phyloP scores from a whole-genome alignment of 2,888 invertebrate species.

The Diogma glabrata region DNA sequence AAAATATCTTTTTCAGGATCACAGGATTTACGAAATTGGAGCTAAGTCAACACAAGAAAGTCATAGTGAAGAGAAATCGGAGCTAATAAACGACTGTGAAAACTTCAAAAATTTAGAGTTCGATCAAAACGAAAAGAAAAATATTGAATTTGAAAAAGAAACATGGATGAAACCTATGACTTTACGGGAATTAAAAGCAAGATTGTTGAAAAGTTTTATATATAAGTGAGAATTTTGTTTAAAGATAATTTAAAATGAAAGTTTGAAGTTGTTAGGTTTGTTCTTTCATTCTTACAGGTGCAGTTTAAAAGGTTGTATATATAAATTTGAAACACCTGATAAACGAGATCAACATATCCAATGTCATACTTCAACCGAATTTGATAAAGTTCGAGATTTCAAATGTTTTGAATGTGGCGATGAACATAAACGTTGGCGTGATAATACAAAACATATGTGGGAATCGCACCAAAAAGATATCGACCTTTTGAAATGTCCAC shows the following conservation, averaged over 20 bases:
- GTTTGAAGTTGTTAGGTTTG: too few species aligned
- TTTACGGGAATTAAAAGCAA: slow-evolving; percentile 16
- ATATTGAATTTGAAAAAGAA: slow-evolving; percentile 8
- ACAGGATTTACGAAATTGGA: slow-evolving; percentile 23
- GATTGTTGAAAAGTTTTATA: slow-evolving; percentile 13
- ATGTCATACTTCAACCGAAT: slow-evolving; percentile 36
- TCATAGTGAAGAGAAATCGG: slow-evolving; percentile 17
- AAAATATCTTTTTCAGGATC: too few species aligned
- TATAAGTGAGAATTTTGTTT: too few species aligned
- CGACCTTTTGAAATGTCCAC: slow-evolving; percentile 45
- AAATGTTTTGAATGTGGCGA: slow-evolving; percentile 43
- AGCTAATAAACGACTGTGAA: slow-evolving; percentile 9
- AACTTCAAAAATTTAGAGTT: slow-evolving; percentile 11
- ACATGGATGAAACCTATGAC: slow-evolving; percentile 14
- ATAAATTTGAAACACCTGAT: slow-evolving; percentile 39
- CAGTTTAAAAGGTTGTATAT: slow-evolving; percentile 40
- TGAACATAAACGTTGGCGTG: slow-evolving; percentile 48
- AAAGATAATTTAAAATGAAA: too few species aligned
- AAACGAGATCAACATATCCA: slow-evolving; percentile 39
- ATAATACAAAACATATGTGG: slow-evolving; percentile 57
- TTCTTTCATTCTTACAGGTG: too few species aligned
- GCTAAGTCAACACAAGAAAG: slow-evolving; percentile 13
- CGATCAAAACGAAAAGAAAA: not conserved
- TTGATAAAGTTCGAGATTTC: slow-evolving; percentile 30
- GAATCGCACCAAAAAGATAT: slow-evolving; percentile 49